Percentiles rank a stretch among this genome's conserved stretches.
Conservation (phyloP, 2,888 invertebrate genomes). For the Lacanobia wlatinum region DNA sequence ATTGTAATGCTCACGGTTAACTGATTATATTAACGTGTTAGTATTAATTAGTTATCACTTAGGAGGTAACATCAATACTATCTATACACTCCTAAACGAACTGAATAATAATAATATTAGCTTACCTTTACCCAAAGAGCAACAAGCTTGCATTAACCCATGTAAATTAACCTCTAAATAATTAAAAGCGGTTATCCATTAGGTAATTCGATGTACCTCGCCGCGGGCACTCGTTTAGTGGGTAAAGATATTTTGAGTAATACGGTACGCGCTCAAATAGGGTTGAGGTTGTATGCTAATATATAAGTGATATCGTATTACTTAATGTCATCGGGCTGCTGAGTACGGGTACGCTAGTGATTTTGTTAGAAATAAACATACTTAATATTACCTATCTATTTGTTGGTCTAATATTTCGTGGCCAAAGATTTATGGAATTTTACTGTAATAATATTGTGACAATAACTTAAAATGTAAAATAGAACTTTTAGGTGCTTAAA, state of each 20-base stretch:
- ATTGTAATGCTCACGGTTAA: no score
- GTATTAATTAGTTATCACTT: no score
- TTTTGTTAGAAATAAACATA: slow-evolving; percentile 19
- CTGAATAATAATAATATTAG: slow-evolving; percentile 10
- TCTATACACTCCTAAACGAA: no score
- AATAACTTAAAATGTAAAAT: no score
- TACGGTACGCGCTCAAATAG: slow-evolving; percentile 58
- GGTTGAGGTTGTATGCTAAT: slow-evolving; percentile 42
- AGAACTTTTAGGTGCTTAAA: no score
- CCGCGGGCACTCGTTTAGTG: slow-evolving; percentile 69
- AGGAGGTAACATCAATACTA: no score
- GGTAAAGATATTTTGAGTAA: slow-evolving; percentile 68
- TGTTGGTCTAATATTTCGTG: neutral
- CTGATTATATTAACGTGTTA: no score
- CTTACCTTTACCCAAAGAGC: slow-evolving; percentile 11
- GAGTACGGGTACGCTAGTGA: neutral
- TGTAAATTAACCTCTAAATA: slow-evolving; percentile 69
- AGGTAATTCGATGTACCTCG: slow-evolving; percentile 69
- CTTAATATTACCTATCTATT: no score
- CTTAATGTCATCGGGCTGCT: slow-evolving; percentile 47
- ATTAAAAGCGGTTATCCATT: slow-evolving; percentile 71
- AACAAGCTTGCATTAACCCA: slow-evolving; percentile 34
- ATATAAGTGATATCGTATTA: slow-evolving; percentile 44
- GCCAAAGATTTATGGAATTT: neutral
- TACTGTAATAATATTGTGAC: neutral